Evolutionary conservation across 2,888 invertebrate species (phyloP), one percentile per base, ranked within the genome.

Genomic region (Prenolepis imparis): DNA sequence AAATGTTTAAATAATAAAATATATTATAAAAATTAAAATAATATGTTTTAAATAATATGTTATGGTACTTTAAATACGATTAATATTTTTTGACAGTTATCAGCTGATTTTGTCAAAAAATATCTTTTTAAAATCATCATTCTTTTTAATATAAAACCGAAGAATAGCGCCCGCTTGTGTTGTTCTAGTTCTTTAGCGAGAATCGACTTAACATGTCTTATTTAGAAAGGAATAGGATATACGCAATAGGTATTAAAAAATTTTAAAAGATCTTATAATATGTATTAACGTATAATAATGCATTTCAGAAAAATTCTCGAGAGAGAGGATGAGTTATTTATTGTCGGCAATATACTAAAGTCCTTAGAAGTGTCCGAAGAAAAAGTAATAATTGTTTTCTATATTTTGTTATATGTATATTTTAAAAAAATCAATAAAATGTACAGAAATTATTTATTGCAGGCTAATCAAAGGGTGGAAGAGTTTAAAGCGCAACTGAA

Each of bases 311-410:
- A 97, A 95, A 96, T 97, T 93, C 95, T 96, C 88, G 97, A 97
- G 94, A 95, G 97, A 90, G 97, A 97, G 93, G 97, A 97, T 93
- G 96, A 97, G 93, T 95, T 97, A 93, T 96, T 96, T 92, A 96
- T 97, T 90, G 96, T 97, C 89, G 96, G 96, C 88, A 97, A 97
- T 95, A 97, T 97, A 95, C 95, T 97, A 93, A 97, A 97, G 94
- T 97, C 97, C 86, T 95, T 97, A 89, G 97, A 97, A 94, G 96
- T 97, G 88, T 96, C 96, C 89, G 96, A 97, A 93, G 96, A 96
- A 92, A 96, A 96, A 95, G 91, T 91, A 89, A 21, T 5, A 3
- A 6, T 15, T 48, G 0, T 64, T 59, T 74, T 55, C 11, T 36
- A 18, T 39, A 48, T 24, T 80, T 73, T 63, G 0, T 70, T 41